These are phyloP conservation scores for Archilochus colubris DNA, from an alignment of 2,113 vertebrate species.

Conservation along the genomic window DNA sequence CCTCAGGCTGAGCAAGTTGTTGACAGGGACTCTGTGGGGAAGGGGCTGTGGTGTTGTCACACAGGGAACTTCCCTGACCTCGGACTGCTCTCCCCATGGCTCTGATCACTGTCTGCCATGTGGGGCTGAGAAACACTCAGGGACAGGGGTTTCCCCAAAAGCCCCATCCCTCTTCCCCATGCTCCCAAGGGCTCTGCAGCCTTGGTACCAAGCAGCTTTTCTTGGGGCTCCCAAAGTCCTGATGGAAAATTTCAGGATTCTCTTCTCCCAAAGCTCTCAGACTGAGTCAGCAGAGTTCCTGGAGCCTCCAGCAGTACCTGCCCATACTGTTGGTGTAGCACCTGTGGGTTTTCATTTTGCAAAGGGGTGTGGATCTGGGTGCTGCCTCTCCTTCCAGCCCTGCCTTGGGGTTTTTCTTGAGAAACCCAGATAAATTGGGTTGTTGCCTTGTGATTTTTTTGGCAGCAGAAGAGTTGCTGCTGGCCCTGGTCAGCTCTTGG, in stretches of 20 bases:
- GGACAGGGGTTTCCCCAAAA: not conserved
- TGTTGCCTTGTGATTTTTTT: not conserved
- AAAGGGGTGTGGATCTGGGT: not conserved
- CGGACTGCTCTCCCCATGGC: not conserved
- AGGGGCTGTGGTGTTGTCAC: not conserved
- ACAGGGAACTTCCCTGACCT: not conserved
- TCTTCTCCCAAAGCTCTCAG: not conserved
- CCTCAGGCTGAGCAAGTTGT: not conserved
- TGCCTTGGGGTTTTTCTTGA: not conserved
- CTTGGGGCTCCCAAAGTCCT: not conserved
- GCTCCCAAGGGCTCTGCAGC: not conserved
- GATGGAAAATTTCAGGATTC: not conserved
- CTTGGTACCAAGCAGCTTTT: not conserved
- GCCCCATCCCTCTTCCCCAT: not conserved
- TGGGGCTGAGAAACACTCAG: not conserved
- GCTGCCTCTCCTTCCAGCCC: not conserved
- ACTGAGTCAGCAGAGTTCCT: not conserved
- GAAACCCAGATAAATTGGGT: not conserved
- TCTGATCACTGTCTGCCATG: rapidly evolving
- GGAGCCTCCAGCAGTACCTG: rapidly evolving
- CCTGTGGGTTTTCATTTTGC: not conserved
- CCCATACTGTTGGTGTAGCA: too few species aligned
- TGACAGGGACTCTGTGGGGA: not conserved
- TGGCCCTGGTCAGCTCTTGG: rapidly evolving
- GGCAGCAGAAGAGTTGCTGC: not conserved